Evolutionary conservation across 2,888 invertebrate species (phyloP).

Genomic region (Drosophila atripex): DNA sequence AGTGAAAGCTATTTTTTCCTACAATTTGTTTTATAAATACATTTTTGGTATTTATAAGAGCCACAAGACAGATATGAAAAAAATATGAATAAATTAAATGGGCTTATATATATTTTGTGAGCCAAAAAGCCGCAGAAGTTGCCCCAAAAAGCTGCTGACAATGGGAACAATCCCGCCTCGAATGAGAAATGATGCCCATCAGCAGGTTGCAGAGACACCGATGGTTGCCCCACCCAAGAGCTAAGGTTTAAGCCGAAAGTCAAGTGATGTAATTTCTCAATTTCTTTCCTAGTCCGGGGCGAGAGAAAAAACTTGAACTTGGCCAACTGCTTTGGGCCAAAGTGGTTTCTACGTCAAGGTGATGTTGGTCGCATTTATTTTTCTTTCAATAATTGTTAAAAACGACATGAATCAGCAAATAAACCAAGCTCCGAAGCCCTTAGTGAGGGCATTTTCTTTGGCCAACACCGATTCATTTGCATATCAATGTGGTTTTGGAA

Average conservation of each 20-base stretch:
- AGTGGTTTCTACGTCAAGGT: conserved; percentile 3
- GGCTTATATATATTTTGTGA: conserved; percentile 35
- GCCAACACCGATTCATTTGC: conserved; percentile 46
- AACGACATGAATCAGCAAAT: conserved; percentile 18
- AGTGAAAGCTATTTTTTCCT: conserved; percentile 68
- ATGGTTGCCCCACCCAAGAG: conserved; percentile 33
- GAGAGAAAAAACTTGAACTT: conserved; percentile 59
- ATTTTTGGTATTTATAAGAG: conserved; percentile 15
- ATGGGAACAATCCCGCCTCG: conserved; percentile 12
- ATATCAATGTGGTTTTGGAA: conserved; percentile 56
- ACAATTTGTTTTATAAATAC: conserved; percentile 36
- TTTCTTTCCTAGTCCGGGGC: conserved; percentile 53
- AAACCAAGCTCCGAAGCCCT: not conserved
- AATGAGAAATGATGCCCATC: conserved; percentile 48
- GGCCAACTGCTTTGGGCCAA: conserved; percentile 34
- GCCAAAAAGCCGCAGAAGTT: conserved; percentile 11
- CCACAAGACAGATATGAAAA: conserved; percentile 11
- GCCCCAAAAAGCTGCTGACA: conserved; percentile 13
- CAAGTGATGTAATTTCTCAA: conserved; percentile 61
- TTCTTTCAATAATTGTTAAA: not conserved
- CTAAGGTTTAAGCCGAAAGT: conserved; percentile 66
- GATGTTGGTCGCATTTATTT: conserved; percentile 1
- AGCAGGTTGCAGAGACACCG: conserved; percentile 22
- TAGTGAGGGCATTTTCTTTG: conserved; percentile 17
- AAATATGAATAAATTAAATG: conserved; percentile 58